Conservation (phyloP, 2,113 vertebrate genomes). For the Puffinus mauretanicus region DNA sequence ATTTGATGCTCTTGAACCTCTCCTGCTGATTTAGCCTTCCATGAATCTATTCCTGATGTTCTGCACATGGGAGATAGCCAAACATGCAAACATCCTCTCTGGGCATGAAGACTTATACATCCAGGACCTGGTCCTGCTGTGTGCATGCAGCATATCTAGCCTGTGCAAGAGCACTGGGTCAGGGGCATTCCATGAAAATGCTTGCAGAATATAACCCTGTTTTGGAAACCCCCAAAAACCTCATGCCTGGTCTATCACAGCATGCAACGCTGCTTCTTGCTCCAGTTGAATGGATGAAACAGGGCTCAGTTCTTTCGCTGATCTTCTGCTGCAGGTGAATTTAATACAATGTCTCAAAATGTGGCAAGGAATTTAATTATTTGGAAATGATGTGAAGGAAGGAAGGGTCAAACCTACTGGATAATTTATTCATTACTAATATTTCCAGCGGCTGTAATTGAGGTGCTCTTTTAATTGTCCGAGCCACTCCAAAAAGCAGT, state of each 20-base stretch:
- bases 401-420: not conserved
- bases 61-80: not conserved
- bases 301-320: not conserved
- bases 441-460: constrained; percentile 46
- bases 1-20: not conserved
- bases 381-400: constrained; percentile 22
- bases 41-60: not conserved
- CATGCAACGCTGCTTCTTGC: no score
- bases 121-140: not conserved
- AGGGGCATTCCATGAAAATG: not conserved
- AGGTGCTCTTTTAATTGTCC: constrained; percentile 59
- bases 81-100: fast-evolving
- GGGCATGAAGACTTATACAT: not conserved
- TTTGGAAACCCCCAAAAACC: fast-evolving
- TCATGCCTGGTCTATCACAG: not conserved
- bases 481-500: not conserved
- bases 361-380: constrained; percentile 22
- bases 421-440: constrained; percentile 64
- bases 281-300: fast-evolving
- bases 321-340: not conserved
- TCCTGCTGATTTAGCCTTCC: not conserved
- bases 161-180: not conserved
- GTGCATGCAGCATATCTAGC: fast-evolving
- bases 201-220: not conserved
- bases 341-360: not conserved